Base-by-base conservation (phyloP, 2,797 vertebrate species). In the Micrastur ruficollis region DNA sequence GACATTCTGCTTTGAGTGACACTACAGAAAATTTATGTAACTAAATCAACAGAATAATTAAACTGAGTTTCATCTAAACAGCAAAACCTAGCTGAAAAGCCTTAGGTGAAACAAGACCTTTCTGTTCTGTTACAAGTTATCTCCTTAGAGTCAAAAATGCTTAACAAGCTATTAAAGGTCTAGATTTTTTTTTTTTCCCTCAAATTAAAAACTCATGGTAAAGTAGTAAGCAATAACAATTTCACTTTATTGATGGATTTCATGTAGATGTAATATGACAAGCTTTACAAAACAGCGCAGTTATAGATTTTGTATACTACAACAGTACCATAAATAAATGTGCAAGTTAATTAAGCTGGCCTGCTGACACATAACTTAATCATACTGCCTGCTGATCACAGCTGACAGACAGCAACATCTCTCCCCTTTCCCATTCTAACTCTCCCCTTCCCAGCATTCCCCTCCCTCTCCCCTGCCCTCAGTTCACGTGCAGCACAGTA, bases 311-410 rank as follows among this genome's bases (percentile, higher is more conserved):
- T 72, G 29, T 58, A 58, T 38, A 34, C 14, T 67, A 40, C 16
- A 81, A 23, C 18, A 67, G 21, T 6, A 49, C 9, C 38, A 49
- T 12, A 20, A 74, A 93, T 34, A 61, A 67, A 71, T 14, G 16
- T 21, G 19, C 11, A 70, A 73, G 10, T 46, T 61, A 78, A n/a
- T 63, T 75, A 82, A 75, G 20, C 20, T 76, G 32, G 42, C 15
- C 49, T 61, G 44, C 36, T 65, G 74, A 49, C 29, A 68, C 0
- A 0, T 32, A 71, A 79, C 22, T 8, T n/a, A 44, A 36, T 1
- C 1, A 0, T 4, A 16, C 3, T 40, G 36, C 4, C 61, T 71
- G 44, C 27, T 74, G 31, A 79, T 50, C 62, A 34, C 42, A 82
- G 67, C 36, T 46, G 40, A 61, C 59, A 67, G 88, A 46, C 10